These are phyloP conservation scores for Anoura caudifer DNA, from an alignment of 2,113 vertebrate genomes.

Conservation along the genomic window DNA sequence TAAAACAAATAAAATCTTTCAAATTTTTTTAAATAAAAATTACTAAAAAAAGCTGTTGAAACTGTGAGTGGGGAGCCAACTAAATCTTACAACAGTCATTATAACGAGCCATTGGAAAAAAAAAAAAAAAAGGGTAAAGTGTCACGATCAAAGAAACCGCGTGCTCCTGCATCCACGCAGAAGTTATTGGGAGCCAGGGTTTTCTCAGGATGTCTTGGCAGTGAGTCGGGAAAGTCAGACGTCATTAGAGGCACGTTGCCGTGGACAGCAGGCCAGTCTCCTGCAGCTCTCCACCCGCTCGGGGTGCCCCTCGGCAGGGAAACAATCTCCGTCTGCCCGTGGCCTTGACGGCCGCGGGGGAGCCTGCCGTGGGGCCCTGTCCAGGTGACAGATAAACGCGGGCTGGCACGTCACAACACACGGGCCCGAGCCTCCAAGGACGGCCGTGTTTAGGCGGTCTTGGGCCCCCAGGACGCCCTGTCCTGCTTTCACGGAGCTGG, in stretches of 20 bases:
- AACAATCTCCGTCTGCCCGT: conserved; percentile 46
- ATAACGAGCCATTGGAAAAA: neutral
- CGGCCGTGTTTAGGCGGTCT: conserved; percentile 36
- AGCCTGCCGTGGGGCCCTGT: conserved; percentile 55
- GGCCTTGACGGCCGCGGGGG: conserved; percentile 70
- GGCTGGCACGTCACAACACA: conserved; percentile 40
- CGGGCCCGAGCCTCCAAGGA: conserved; percentile 45
- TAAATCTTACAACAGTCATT: neutral
- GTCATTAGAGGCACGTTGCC: neutral
- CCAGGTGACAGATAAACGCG: conserved; percentile 68
- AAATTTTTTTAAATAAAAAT: too few species aligned
- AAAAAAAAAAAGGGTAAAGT: neutral
- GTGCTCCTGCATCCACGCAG: neutral
- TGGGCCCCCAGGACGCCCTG: neutral
- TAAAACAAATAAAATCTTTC: too few species aligned
- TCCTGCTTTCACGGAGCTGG: neutral
- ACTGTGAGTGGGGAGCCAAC: neutral
- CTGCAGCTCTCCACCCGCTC: conserved; percentile 7
- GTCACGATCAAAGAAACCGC: neutral
- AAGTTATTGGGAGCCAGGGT: neutral
- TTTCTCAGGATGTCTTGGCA: conserved; percentile 43
- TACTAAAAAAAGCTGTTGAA: neutral
- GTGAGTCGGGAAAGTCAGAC: conserved; percentile 26
- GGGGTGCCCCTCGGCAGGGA: conserved; percentile 60
- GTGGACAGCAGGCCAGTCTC: conserved; percentile 29